phyloP scores from a whole-genome alignment of 2,113 vertebrate species.

The Diadophis punctatus region DNA sequence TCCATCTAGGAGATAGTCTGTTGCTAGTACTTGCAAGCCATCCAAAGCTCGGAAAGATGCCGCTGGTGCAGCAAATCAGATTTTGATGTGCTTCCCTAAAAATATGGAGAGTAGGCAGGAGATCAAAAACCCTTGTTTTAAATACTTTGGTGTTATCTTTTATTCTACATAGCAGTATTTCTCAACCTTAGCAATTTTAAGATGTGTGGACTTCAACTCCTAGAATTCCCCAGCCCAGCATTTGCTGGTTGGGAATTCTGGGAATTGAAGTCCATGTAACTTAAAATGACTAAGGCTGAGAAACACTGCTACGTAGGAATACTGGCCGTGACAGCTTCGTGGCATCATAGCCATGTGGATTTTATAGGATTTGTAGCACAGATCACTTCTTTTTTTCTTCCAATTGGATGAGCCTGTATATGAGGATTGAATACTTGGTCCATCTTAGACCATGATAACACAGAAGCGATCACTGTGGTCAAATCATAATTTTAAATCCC shows the following conservation, averaged over 20 bases:
- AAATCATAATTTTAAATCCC: conserved; percentile 59
- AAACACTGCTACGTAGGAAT: neutral
- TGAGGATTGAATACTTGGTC: neutral
- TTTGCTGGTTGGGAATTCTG: neutral
- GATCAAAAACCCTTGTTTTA: conserved; percentile 61
- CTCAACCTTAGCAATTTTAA: neutral
- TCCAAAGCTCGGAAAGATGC: conserved; percentile 45
- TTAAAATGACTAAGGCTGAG: neutral
- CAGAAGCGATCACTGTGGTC: conserved; percentile 31
- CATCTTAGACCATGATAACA: conserved; percentile 6
- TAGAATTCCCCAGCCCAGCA: neutral
- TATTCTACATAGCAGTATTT: conserved; percentile 57
- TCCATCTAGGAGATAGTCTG: conserved; percentile 45
- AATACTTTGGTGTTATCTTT: conserved; percentile 62
- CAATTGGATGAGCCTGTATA: neutral
- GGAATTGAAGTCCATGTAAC: neutral
- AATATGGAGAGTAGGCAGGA: conserved; percentile 50
- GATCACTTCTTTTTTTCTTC: neutral
- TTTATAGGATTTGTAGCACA: too few species aligned
- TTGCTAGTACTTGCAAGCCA: conserved; percentile 36
- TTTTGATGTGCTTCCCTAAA: conserved; percentile 54
- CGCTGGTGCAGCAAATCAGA: conserved; percentile 61
- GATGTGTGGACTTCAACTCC: neutral
- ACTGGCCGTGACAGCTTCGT: too few species aligned
- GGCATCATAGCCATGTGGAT: too few species aligned